These are phyloP conservation scores for Diorhabda elongata DNA, from an alignment of 1,140 invertebrate genomes.

Conservation along the genomic window DNA sequence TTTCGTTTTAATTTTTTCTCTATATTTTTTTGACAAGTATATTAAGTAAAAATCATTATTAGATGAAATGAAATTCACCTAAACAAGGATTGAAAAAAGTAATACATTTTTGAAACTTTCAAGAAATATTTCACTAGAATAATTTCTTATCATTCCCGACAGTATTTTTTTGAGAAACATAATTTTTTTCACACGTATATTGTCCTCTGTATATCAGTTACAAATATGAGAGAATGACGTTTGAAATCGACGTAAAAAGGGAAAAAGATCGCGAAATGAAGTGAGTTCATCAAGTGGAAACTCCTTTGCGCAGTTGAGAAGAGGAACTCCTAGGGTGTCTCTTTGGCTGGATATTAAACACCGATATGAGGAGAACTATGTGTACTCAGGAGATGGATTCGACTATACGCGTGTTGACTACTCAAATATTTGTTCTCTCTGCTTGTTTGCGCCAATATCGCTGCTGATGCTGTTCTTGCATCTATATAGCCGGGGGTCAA, in stretches of 20 bases:
- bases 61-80: too few relatives aligned
- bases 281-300: constrained; percentile 12
- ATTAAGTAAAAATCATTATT: too few relatives aligned
- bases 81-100: too few relatives aligned
- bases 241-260: not conserved
- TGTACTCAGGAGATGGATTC: constrained; percentile 40
- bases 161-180: too few relatives aligned
- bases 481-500: constrained; percentile 12
- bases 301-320: not conserved
- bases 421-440: constrained; percentile 39
- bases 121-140: too few relatives aligned
- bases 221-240: not conserved
- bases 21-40: too few relatives aligned
- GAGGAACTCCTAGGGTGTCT: constrained; percentile 13
- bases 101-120: too few relatives aligned
- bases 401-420: constrained; percentile 40
- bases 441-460: constrained; percentile 18
- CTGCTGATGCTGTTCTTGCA: not conserved
- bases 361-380: constrained; percentile 41
- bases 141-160: too few relatives aligned
- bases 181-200: too few relatives aligned
- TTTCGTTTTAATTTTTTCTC: too few relatives aligned
- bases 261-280: constrained; percentile 2
- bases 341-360: constrained; percentile 38
- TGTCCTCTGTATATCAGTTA: too few relatives aligned